Evolutionary conservation across 2,888 invertebrate genomes (phyloP), one percentile per base, ranked within the genome.

Genomic region (Synanthedon vespiformis): DNA sequence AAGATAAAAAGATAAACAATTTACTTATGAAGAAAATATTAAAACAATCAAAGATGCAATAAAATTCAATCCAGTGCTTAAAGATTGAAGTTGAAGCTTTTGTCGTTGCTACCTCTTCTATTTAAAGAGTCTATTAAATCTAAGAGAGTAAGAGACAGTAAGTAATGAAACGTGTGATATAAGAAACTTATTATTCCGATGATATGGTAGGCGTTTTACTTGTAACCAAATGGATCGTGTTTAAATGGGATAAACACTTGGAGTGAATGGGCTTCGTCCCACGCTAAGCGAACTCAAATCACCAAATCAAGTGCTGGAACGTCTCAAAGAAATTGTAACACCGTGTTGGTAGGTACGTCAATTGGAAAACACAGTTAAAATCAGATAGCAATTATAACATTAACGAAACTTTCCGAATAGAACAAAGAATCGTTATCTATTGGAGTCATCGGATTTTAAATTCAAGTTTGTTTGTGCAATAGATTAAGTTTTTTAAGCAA

Each of bases 401-500:
- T 63, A 61, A 59, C 53, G 58, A 55, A 61, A 62, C 61, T 64
- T 63, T 63, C 65, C 62, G 62, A 51, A 57, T 54, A 56, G 54
- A 69, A 74, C 64, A 62, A 72, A 67, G 68, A 67, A 61, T 62
- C 55, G 51, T 69, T 70, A 74, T 74, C 74, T 74, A 70, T 71
- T 54, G 61, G 60, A 74, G 64, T 58, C 68, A 70, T 70, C 70
- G 58, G 59, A 59, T 51, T 44, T 44, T 44, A 62, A 58, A 56
- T 55, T 56, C 61, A 59, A 56, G 63, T 65, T 65, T 70, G 71
- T 72, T 72, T 69, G 69, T 65, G 72, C 72, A 72, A 73, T 69
- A 69, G 68, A 68, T 71, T 70, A 68, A 66, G 63, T 65, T 60
- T 34, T 34, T 34, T 34, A 34, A 34, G 34, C 34, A 34, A 34